Base-by-base conservation (phyloP, 2,888 invertebrate genomes). In the Drosophila differens region DNA sequence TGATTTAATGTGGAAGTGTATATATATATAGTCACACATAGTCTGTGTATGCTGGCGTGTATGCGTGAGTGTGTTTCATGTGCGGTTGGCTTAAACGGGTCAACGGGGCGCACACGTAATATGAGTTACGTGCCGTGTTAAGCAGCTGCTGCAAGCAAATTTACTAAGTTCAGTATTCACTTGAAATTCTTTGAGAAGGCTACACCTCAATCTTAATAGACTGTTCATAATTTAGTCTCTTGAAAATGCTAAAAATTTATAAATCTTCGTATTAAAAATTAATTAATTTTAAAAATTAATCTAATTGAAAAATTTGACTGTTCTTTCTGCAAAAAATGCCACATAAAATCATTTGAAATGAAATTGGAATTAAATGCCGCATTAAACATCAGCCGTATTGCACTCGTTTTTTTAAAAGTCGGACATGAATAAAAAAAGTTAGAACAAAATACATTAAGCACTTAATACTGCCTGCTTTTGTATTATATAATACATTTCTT, bases 41-140 rank as follows among this genome's bases (percentile, higher is more conserved):
- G 4, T 47, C 0, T 22, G 16, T 33, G n/a, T 19, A 25, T 32
- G 12, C 41, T 19, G 37, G 10, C 37, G 19, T 55, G n/a, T 44
- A 55, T 58, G 47, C 33, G 58, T 44, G 49, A 51, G 37, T 57
- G 39, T 28, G 35, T 44, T 12, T 5, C 22, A 14, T 60, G 52
- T 64, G 62, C 28, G 65, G 47, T 59, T 75, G 35, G 37, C 30
- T 80, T 63, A 73, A 81, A 22, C 70, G 54, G 76, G 77, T 74
- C 74, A 83, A 67, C 74, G 55, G 69, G 63, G 55, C 83, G 76
- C 65, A 74, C 81, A 72, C 67, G 30, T 71, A 76, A 81, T 83
- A 55, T 22, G 55, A 65, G 58, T 41, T 66, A 83, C 70, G 70
- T 68, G 72, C 65, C 37, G 30, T 19, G 54, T 30, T 35, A 54